Conservation (phyloP, 2,888 invertebrate genomes). For the Cheilosia impressa region DNA sequence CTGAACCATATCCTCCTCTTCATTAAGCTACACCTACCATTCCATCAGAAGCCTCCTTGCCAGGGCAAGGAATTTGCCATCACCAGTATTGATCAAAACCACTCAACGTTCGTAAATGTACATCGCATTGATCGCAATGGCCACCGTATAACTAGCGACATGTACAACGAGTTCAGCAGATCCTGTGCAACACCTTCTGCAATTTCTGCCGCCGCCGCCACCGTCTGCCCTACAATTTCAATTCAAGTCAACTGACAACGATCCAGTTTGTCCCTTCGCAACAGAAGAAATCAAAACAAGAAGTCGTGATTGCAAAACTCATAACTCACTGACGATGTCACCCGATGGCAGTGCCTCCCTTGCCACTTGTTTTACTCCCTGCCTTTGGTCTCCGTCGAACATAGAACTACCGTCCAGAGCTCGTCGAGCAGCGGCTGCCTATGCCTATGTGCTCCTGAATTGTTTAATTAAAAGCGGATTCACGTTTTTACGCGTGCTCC, state of each 20-base stretch:
- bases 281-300: slow-evolving; percentile 80
- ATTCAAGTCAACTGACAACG: not conserved
- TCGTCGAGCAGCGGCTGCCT: slow-evolving; percentile 45
- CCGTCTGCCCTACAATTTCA: not conserved
- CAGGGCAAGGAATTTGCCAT: too few species aligned
- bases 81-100: too few species aligned
- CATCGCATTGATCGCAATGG: too few species aligned
- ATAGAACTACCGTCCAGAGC: slow-evolving; percentile 15
- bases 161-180: too few species aligned
- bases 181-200: not conserved
- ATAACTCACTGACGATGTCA: slow-evolving; percentile 80
- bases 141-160: too few species aligned
- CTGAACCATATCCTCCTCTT: too few species aligned
- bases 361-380: slow-evolving; percentile 67
- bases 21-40: too few species aligned
- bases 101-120: too few species aligned
- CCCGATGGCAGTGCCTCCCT: slow-evolving; percentile 55
- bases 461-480: slow-evolving; percentile 82
- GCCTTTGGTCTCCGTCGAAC: not conserved
- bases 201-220: not conserved
- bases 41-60: too few species aligned
- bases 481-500: slow-evolving; percentile 78
- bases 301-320: slow-evolving; percentile 83
- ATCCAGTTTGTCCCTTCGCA: not conserved
- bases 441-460: slow-evolving; percentile 78